Conservation (phyloP, 2,888 invertebrate genomes). For the Ecdyonurus torrentis region DNA sequence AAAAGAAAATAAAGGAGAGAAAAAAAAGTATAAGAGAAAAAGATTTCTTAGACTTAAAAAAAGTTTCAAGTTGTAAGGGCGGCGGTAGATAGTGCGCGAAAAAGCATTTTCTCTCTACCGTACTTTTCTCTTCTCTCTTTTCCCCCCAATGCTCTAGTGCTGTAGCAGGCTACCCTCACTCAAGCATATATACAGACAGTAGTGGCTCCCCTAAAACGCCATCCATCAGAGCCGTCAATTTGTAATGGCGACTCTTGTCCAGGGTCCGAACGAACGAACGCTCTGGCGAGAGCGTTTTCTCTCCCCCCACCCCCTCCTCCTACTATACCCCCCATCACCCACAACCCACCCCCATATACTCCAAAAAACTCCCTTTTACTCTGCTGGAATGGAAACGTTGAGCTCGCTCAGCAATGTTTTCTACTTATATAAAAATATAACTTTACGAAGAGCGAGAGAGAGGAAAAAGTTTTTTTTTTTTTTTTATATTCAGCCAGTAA, state of each 20-base stretch:
- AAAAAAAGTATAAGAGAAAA: not conserved
- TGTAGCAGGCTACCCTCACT: not conserved
- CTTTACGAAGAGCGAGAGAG: not conserved
- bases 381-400: not conserved
- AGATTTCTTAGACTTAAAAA: not conserved
- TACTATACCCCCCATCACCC: not conserved
- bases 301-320: not conserved
- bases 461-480: not conserved
- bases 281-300: not conserved
- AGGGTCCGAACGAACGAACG: not conserved
- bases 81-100: not conserved
- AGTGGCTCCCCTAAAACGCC: constrained; percentile 17
- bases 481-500: too few relatives aligned
- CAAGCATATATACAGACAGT: not conserved
- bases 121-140: not conserved
- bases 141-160: not conserved
- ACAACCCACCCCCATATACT: not conserved
- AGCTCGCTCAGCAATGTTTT: not conserved
- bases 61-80: not conserved
- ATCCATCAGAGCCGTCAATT: constrained; percentile 38
- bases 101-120: not conserved
- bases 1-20: too few relatives aligned
- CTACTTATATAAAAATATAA: not conserved
- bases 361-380: not conserved
- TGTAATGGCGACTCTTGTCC: constrained; percentile 26